These are phyloP conservation scores for Thamnaconus septentrionalis DNA, from an alignment of 2,113 vertebrate genomes.

Conservation along the genomic window DNA sequence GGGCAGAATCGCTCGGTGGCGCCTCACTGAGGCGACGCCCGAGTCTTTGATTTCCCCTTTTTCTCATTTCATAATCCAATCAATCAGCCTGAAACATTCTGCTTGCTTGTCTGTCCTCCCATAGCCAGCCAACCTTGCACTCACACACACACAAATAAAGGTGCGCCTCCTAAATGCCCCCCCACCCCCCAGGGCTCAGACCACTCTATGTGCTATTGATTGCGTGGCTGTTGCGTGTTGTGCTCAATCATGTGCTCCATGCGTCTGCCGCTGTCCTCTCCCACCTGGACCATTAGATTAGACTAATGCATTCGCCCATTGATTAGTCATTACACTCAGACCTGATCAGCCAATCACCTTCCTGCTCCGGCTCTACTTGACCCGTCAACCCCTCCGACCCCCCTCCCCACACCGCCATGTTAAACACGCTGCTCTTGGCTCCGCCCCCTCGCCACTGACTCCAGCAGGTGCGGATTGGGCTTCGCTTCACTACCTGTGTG, in stretches of 20 bases:
- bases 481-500: constrained; percentile 40
- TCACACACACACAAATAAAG: constrained; percentile 14
- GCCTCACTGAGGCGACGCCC: constrained; percentile 38
- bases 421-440: constrained; percentile 53
- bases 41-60: constrained; percentile 54
- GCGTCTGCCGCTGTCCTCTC: constrained; percentile 89
- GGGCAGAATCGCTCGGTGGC: constrained; percentile 8
- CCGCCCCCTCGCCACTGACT: constrained; percentile 9
- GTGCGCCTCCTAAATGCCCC: constrained; percentile 55
- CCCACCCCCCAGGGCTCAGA: constrained; percentile 74
- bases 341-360: constrained; percentile 92
- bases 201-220: constrained; percentile 92
- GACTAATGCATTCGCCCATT: constrained; percentile 98
- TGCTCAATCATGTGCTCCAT: constrained; percentile 88
- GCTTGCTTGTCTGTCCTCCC: constrained; percentile 46
- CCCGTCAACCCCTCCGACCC: constrained; percentile 56
- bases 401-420: constrained; percentile 44
- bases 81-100: constrained; percentile 61
- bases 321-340: constrained; percentile 95
- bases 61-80: constrained; percentile 72
- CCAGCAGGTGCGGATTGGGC: constrained; percentile 9
- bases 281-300: constrained; percentile 95
- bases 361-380: constrained; percentile 76
- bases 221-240: constrained; percentile 85
- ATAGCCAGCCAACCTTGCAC: constrained; percentile 47